Conservation (phyloP, 2,113 vertebrate genomes). For the Brevimyrus niger region DNA sequence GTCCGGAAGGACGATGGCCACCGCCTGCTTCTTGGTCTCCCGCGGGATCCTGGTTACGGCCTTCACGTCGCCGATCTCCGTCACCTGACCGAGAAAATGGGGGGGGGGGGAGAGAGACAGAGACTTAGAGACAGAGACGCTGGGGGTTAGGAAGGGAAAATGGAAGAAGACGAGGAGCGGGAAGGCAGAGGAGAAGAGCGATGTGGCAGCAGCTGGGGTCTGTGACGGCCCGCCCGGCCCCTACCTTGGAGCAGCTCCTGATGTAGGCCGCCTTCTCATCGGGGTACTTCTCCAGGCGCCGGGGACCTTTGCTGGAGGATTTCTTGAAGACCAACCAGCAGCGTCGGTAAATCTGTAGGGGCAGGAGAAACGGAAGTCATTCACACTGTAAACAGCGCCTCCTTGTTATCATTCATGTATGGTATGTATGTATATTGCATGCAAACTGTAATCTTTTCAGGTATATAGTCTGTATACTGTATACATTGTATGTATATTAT, state of each 20-base stretch:
- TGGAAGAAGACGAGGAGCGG: not conserved
- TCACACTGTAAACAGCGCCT: not conserved
- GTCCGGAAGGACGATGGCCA: conserved; percentile 82
- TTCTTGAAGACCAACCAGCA: conserved; percentile 97
- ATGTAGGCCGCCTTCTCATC: conserved; percentile 85
- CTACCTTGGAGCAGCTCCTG: conserved; percentile 81
- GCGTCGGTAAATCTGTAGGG: conserved; percentile 80
- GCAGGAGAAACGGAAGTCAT: not conserved
- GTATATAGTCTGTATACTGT: not conserved
- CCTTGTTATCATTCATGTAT: not conserved
- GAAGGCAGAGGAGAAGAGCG: not conserved
- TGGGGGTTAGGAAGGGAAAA: not conserved
- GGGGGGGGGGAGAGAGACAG: not conserved
- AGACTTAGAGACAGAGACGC: not conserved
- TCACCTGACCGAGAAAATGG: conserved; percentile 64
- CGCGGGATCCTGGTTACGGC: conserved; percentile 81
- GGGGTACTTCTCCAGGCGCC: conserved; percentile 86
- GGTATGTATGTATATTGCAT: not conserved
- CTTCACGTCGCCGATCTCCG: conserved; percentile 88
- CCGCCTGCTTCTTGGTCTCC: conserved; percentile 87
- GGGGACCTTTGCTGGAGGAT: conserved; percentile 91
- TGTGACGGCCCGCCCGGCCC: not conserved
- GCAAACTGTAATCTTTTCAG: not conserved
- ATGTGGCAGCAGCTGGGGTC: not conserved
- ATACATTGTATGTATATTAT: not conserved